Evolutionary conservation across 2,113 vertebrate genomes (phyloP).

Genomic region (Rhinopomastus cyanomelas): DNA sequence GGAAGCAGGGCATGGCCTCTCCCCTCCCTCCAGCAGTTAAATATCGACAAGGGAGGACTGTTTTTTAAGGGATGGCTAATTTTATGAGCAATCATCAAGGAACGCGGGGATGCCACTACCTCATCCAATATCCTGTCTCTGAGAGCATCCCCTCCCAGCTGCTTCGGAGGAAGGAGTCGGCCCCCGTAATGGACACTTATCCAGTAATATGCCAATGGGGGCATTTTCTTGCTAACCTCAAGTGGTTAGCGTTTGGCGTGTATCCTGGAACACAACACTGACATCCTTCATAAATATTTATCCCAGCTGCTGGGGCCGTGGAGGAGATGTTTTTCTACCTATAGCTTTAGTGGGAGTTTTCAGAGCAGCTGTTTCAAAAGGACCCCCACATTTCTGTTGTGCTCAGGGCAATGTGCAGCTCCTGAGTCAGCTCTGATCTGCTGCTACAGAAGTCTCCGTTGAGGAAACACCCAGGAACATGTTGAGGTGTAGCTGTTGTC

Average conservation of each 20-base stretch:
- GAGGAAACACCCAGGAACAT: rapidly evolving
- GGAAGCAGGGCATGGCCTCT: not conserved
- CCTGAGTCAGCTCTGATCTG: not conserved
- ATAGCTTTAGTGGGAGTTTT: conserved; percentile 24
- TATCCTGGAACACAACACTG: conserved; percentile 54
- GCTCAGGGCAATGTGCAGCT: not conserved
- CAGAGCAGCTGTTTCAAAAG: not conserved
- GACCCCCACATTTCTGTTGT: rapidly evolving
- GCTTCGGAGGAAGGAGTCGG: conserved; percentile 49
- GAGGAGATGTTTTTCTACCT: conserved; percentile 1
- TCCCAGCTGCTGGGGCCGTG: not conserved
- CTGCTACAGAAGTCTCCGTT: rapidly evolving
- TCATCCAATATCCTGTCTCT: conserved; percentile 66
- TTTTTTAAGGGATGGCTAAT: conserved; percentile 30
- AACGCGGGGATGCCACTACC: conserved; percentile 33
- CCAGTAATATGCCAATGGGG: conserved; percentile 64
- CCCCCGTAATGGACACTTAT: conserved; percentile 67
- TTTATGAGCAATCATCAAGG: conserved; percentile 58
- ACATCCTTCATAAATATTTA: conserved; percentile 66
- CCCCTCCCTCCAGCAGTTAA: not conserved
- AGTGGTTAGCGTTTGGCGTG: conserved; percentile 34
- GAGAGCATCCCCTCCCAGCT: conserved; percentile 48
- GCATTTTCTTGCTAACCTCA: conserved; percentile 61
- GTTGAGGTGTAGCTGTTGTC: not conserved
- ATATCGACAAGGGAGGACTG: conserved; percentile 48